Evolutionary conservation across 2,113 vertebrate genomes (phyloP).

Genomic region (Megalops atlanticus): DNA sequence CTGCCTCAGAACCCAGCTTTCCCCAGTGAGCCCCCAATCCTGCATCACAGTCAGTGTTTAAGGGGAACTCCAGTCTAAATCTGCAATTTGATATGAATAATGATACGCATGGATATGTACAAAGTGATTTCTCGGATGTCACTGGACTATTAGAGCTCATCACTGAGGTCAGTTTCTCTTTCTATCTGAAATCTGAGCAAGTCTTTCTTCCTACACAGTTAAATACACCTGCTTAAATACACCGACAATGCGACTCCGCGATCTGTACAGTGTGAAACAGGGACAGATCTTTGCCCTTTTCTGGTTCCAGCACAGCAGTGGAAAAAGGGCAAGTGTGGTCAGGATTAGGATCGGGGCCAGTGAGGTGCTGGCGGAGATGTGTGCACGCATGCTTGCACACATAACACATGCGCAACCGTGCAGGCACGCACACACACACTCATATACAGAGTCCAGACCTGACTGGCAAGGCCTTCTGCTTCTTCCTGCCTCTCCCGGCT

Average conservation of each 20-base stretch:
- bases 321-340: background rate
- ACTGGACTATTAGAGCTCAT: background rate
- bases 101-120: too few species aligned
- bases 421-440: background rate
- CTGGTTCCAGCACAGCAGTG: background rate
- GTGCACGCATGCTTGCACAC: background rate
- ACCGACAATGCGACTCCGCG: background rate
- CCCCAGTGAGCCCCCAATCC: too few species aligned
- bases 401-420: background rate
- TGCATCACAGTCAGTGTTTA: background rate
- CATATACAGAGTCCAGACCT: background rate
- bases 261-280: background rate
- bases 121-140: too few species aligned
- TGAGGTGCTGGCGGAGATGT: background rate
- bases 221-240: background rate
- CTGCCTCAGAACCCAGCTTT: background rate
- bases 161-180: background rate
- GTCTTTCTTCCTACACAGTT: background rate
- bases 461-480: slow-evolving; percentile 9
- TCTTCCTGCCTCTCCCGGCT: background rate
- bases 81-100: too few species aligned
- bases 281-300: background rate
- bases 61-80: background rate
- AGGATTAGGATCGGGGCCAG: background rate
- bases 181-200: background rate